phyloP scores from a whole-genome alignment of 2,888 invertebrate genomes.

The Andrena marginata region DNA sequence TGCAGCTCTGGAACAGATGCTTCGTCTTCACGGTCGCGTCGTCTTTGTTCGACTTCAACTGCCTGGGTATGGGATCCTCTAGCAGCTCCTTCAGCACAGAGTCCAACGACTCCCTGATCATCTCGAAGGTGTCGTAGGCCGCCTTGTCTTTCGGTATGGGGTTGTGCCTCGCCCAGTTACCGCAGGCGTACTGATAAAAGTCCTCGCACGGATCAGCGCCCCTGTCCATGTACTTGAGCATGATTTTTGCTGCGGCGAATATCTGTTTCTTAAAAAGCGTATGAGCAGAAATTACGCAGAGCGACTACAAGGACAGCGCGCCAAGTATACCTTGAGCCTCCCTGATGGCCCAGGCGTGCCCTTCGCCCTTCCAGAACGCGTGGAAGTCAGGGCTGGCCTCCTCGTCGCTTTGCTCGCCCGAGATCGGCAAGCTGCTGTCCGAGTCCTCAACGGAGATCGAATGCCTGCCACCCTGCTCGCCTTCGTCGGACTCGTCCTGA shows the following conservation, averaged over 20 bases:
- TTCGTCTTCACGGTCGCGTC: constrained; percentile 93
- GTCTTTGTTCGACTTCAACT: constrained; percentile 76
- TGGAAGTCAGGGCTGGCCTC: constrained; percentile 55
- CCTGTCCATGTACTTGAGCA: constrained; percentile 92
- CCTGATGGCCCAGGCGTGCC: constrained; percentile 87
- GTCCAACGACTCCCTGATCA: constrained; percentile 93
- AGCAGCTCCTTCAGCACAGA: constrained; percentile 89
- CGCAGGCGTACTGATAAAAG: constrained; percentile 94
- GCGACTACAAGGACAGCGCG: constrained; percentile 14
- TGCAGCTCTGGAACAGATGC: constrained; percentile 93
- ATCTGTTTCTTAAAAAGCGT: constrained; percentile 62
- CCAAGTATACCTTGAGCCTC: constrained; percentile 85
- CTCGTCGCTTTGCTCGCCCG: constrained; percentile 33
- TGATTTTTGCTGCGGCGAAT: constrained; percentile 86
- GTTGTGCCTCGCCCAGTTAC: constrained; percentile 93
- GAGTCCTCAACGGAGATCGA: constrained; percentile 48
- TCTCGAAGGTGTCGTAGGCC: constrained; percentile 95
- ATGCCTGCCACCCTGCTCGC: constrained; percentile 38
- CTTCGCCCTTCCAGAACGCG: constrained; percentile 88
- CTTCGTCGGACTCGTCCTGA: constrained; percentile 51
- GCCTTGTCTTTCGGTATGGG: constrained; percentile 96
- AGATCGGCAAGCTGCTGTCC: constrained; percentile 54
- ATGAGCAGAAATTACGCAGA: constrained; percentile 54
- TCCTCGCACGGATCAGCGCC: constrained; percentile 92
- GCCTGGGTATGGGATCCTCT: constrained; percentile 85